Evolutionary conservation across 92 coral and sea anemone genomes (phyloP), one percentile per base, ranked within the genome.

Genomic region (Chrysogorgia sp.): DNA sequence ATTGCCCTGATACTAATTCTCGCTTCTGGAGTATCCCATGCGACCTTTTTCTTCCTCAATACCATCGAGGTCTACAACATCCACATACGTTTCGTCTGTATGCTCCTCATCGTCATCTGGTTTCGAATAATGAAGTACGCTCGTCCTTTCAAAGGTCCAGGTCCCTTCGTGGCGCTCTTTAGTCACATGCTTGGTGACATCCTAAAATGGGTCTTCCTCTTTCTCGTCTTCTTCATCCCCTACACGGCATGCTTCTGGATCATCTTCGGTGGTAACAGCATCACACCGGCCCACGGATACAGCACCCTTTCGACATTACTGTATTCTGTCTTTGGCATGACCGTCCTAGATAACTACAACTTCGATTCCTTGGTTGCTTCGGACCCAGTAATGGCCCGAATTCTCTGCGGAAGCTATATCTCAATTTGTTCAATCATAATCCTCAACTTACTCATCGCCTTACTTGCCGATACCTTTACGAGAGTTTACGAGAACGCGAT

Each of bases 401-500:
- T 89, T 0, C 82, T 89, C 8, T 86, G 90, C 52, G 87, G 90
- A 14, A 21, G 71, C 5, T 89, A 84, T 35, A 80, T 86, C 60
- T 64, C 86, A 17, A 29, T 89, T 19, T 79, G 81, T 12, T 82
- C 92, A 0, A 86, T 89, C 58, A 37, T 86, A 17, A 64, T 85
- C 28, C 80, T 89, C 49, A 89, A 89, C 79, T 45, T 89, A 58
- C 87, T 86, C 64, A 89, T 89, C 40, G 92, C 92, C 28, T 65
- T 89, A 14, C 60, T 89, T 61, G 81, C 92, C 14, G 88, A 89
- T 21, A 89, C 92, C 8, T 89, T 89, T 45, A 89, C 87, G 45
- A 87, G 92, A n/a, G 92, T 89, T 12, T 86, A 82, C 63, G 92
- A 89, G 45, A 89, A 89, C 49, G 90, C 92, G 0, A 81, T 76